These are phyloP conservation scores for Lepilemur septentrionalis DNA, from an alignment of 2,797 vertebrate species.

Conservation along the genomic window DNA sequence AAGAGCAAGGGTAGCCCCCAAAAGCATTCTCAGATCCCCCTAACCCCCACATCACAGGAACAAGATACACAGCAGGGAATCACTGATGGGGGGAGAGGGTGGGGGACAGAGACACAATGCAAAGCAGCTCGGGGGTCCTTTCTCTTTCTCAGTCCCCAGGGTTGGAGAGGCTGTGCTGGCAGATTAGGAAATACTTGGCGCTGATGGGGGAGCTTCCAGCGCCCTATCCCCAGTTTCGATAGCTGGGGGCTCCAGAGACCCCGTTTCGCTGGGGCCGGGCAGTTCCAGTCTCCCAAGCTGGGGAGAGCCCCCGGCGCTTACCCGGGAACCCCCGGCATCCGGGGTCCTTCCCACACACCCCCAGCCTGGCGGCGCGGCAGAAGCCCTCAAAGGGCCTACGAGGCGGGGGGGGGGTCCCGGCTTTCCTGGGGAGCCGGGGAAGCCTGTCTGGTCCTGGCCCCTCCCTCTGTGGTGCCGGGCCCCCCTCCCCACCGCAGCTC, in stretches of 20 bases:
- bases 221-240: not conserved
- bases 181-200: not conserved
- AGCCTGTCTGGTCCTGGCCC: not conserved
- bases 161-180: not conserved
- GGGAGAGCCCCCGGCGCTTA: not conserved
- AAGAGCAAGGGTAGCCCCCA: not conserved
- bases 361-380: not conserved
- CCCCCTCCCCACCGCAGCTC: not conserved
- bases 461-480: not conserved
- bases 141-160: not conserved
- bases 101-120: not conserved
- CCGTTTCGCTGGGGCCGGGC: not conserved
- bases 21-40: not conserved
- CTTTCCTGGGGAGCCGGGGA: not conserved
- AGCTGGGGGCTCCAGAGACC: not conserved
- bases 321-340: not conserved
- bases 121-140: not conserved
- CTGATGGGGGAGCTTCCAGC: not conserved
- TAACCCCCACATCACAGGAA: not conserved
- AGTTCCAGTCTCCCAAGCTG: not conserved
- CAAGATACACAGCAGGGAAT: not conserved
- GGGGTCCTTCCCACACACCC: not conserved
- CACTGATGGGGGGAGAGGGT: no score
- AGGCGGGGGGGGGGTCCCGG: not conserved
- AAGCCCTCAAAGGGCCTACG: not conserved